Evolutionary conservation across 2,113 vertebrate species (phyloP), one percentile per base, ranked within the genome.

Genomic region (Athene noctua): DNA sequence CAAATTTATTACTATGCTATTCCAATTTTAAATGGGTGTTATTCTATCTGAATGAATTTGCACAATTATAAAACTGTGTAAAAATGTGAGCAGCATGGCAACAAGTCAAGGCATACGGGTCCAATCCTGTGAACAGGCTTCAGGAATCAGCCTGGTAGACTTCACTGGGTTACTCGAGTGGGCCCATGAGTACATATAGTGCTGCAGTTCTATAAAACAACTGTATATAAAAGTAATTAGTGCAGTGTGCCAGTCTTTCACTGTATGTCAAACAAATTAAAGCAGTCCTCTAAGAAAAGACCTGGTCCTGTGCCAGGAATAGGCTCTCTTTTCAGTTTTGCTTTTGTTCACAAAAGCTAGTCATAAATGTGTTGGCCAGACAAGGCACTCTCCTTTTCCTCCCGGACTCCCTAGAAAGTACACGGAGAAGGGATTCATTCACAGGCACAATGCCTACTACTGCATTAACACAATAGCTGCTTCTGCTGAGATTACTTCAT

Each of bases 141-240:
- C 47, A 52, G 23, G 44, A 77, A 67, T 32, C 65, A 79, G 61
- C 58, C 68, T 72, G 49, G 30, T 5, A 82, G 61, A 62, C 91
- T 80, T 92, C 44, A 51, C 26, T 13, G 15, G 12, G 25, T 32
- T 62, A 44, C 67, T 80, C 0, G 1, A 91, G 74, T 30, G 30
- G 46, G 70, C 62, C 51, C 80, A 75, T 0, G 5, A 77, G 36
- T 94, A 57, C 61, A 27, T 51, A 54, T 2, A 87, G 62, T 3
- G 13, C 89, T 59, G 74, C 42, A 52, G 75, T 57, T 67, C 49
- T 77, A 72, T 83, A 83, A 88, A 94, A 58, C 51, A 88, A 90
- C 91, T 83, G 82, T 63, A 71, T 93, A 96, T 77, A 95, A 94
- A 91, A 78, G 51, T 79, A 94, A 92, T 96, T 77, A 96, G 79